phyloP scores from a whole-genome alignment of 1,140 invertebrate species.

The Drosophila seguyi region DNA sequence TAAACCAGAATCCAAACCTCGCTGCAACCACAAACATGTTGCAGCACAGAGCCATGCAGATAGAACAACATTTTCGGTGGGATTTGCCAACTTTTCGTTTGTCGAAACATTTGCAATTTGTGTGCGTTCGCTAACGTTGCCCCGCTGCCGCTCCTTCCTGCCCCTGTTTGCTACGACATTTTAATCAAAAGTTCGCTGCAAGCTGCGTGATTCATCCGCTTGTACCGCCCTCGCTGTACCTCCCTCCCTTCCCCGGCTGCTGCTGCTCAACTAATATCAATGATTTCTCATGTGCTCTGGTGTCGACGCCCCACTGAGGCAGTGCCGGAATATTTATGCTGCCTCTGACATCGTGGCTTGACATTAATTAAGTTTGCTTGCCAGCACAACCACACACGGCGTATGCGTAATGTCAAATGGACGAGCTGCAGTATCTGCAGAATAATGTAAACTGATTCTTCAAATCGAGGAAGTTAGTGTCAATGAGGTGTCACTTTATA shows the following conservation, averaged over 20 bases:
- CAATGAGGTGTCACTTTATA: too few relatives aligned
- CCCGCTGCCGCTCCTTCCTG: background rate
- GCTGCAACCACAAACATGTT: constrained; percentile 69
- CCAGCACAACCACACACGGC: constrained; percentile 19
- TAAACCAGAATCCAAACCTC: constrained; percentile 4
- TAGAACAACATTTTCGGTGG: constrained; percentile 45
- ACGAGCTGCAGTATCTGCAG: background rate
- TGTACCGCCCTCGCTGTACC: background rate
- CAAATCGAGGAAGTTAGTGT: background rate
- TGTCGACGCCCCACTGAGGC: constrained; percentile 33
- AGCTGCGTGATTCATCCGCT: constrained; percentile 46
- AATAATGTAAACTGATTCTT: background rate
- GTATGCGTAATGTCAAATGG: constrained; percentile 40
- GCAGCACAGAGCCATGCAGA: constrained; percentile 57
- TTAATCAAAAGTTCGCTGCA: constrained; percentile 75
- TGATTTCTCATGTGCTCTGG: constrained; percentile 48
- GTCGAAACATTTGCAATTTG: constrained; percentile 57
- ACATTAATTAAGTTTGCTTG: constrained; percentile 60
- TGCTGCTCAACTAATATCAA: constrained; percentile 51
- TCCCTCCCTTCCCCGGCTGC: background rate
- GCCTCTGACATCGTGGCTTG: constrained; percentile 51
- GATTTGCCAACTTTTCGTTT: constrained; percentile 66
- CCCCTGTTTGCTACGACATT: constrained; percentile 53
- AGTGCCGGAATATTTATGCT: constrained; percentile 51
- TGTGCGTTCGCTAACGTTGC: constrained; percentile 53